Conservation (phyloP, 2,888 invertebrate species). For the Temnothorax rugatulus region DNA sequence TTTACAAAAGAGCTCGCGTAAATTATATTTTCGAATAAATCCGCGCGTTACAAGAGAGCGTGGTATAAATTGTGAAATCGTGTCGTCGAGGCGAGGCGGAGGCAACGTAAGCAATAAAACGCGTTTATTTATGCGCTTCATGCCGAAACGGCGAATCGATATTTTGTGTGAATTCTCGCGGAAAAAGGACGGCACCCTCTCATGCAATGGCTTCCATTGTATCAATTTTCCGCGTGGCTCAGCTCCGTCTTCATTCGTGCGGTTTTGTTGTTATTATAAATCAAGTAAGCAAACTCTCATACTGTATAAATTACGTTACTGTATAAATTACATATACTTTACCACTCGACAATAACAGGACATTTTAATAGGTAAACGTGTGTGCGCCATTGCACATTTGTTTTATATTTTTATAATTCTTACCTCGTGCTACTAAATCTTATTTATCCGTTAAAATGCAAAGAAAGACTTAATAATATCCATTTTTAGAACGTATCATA, state of each 20-base stretch:
- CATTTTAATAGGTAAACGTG: not conserved
- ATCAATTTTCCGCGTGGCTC: slow-evolving; percentile 52
- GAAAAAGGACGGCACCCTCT: slow-evolving; percentile 59
- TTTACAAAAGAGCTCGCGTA: slow-evolving; percentile 21
- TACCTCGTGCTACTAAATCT: not conserved
- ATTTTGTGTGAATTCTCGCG: slow-evolving; percentile 79
- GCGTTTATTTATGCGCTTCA: slow-evolving; percentile 81
- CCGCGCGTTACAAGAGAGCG: slow-evolving; percentile 26
- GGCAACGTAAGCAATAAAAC: slow-evolving; percentile 47
- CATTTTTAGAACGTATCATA: not conserved
- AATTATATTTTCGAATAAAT: slow-evolving; percentile 34
- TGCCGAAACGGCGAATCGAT: slow-evolving; percentile 78
- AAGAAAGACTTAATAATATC: not conserved
- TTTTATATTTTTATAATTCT: not conserved
- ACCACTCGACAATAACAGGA: not conserved
- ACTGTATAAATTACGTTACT: not conserved
- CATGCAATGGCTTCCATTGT: slow-evolving; percentile 62
- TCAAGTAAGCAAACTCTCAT: not conserved
- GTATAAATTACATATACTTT: not conserved
- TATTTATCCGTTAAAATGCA: not conserved
- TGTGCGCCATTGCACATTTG: not conserved
- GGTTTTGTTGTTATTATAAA: slow-evolving; percentile 38
- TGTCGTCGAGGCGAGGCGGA: slow-evolving; percentile 46
- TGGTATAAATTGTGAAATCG: slow-evolving; percentile 46
- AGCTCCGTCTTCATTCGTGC: slow-evolving; percentile 18